Conservation (phyloP, 2,113 vertebrate species). For the Piaya cayana region DNA sequence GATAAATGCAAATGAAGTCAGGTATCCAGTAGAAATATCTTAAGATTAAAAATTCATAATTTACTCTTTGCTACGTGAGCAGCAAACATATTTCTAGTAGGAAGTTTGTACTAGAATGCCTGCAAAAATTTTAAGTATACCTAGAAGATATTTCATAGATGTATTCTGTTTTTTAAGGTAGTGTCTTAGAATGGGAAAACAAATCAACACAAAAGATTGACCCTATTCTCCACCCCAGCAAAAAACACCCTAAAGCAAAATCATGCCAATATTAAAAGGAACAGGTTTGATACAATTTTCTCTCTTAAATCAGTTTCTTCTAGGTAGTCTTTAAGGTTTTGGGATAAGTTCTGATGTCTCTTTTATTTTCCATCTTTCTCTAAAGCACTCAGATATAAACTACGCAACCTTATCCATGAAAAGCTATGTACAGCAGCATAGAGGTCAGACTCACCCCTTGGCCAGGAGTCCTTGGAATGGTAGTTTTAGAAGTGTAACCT, state of each 20-base stretch:
- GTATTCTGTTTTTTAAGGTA: not conserved
- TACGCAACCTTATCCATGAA: not conserved
- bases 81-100: not conserved
- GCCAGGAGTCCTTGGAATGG: not conserved
- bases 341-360: not conserved
- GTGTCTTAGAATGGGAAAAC: not conserved
- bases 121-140: not conserved
- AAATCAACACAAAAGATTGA: not conserved
- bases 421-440: not conserved
- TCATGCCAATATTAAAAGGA: not conserved
- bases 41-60: constrained; percentile 20
- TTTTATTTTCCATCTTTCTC: not conserved
- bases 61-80: not conserved
- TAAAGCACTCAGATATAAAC: not conserved
- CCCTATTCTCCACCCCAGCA: not conserved
- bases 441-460: not conserved
- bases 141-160: not conserved
- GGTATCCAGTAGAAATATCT: not conserved
- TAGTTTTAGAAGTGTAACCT: not conserved
- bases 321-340: not conserved
- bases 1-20: not conserved
- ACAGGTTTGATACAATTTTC: not conserved
- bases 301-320: not conserved
- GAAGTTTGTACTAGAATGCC: not conserved
- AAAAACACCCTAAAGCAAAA: not conserved